Conservation (phyloP, 2,797 vertebrate genomes). For the Eulemur albifrons region DNA sequence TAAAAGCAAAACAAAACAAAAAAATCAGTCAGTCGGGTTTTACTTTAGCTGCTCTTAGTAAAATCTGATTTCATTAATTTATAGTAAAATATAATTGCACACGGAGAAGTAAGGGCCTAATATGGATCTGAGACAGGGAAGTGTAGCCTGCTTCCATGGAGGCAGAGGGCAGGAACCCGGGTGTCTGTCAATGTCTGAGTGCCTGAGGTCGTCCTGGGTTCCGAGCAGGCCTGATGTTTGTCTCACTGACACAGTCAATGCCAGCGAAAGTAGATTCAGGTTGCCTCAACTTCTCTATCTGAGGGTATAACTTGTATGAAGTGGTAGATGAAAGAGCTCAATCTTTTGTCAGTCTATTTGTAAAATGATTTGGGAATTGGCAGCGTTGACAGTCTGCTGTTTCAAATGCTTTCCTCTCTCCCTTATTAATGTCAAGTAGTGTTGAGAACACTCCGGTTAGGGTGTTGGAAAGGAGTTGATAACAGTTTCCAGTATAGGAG, state of each 20-base stretch:
- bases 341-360: not conserved
- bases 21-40: not conserved
- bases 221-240: not conserved
- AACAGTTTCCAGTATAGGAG: not conserved
- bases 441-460: not conserved
- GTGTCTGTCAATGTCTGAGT: not conserved
- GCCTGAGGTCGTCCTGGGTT: not conserved
- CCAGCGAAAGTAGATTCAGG: not conserved
- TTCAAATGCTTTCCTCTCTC: not conserved
- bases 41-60: not conserved
- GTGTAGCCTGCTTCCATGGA: not conserved
- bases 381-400: not conserved
- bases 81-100: not conserved
- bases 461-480: constrained; percentile 16
- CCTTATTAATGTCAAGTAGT: constrained; percentile 15
- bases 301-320: not conserved
- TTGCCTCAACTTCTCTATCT: not conserved
- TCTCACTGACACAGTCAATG: not conserved
- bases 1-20: not conserved
- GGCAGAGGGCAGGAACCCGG: not conserved
- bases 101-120: not conserved
- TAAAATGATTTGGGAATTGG: not conserved
- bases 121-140: no score
- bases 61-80: constrained; percentile 8
- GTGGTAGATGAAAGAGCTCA: not conserved